A percentile compares a stretch with the other conserved stretches of the same genome.
These are phyloP conservation scores for Siniperca scherzeri DNA, from an alignment of 2,797 vertebrate genomes.

Conservation along the genomic window DNA sequence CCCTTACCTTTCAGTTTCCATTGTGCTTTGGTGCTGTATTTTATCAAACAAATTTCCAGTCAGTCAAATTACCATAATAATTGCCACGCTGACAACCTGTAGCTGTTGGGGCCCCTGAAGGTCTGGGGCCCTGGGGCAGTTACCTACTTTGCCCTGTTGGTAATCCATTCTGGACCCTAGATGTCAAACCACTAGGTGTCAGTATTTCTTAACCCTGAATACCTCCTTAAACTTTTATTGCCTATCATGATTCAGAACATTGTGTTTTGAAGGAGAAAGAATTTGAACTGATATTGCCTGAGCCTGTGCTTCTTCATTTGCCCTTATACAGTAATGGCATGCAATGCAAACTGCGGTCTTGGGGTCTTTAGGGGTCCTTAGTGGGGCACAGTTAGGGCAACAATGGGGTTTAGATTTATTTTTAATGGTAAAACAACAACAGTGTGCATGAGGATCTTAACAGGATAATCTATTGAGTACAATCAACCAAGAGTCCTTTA, in stretches of 20 bases:
- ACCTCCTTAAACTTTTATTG: too few species aligned
- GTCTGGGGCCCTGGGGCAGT: too few species aligned
- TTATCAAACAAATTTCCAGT: neutral
- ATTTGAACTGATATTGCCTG: neutral
- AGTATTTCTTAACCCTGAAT: constrained; percentile 10
- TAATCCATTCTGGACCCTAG: neutral
- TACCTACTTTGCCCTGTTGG: neutral
- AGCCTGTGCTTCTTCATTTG: neutral
- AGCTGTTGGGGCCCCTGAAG: neutral
- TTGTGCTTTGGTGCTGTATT: neutral
- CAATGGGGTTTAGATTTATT: neutral
- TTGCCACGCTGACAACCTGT: neutral
- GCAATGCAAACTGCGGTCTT: neutral
- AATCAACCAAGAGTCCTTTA: neutral
- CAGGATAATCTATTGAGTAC: neutral
- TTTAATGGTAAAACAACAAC: neutral
- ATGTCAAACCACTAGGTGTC: constrained; percentile 27
- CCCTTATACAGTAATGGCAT: neutral
- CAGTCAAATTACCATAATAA: neutral
- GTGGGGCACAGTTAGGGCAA: neutral
- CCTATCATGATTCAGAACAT: neutral
- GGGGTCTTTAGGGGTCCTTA: neutral
- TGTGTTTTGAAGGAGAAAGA: neutral
- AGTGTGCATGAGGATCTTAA: neutral
- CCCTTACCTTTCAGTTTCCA: too few species aligned